Base-by-base conservation (phyloP, 2,113 vertebrate genomes). In the Burhinus bistriatus region DNA sequence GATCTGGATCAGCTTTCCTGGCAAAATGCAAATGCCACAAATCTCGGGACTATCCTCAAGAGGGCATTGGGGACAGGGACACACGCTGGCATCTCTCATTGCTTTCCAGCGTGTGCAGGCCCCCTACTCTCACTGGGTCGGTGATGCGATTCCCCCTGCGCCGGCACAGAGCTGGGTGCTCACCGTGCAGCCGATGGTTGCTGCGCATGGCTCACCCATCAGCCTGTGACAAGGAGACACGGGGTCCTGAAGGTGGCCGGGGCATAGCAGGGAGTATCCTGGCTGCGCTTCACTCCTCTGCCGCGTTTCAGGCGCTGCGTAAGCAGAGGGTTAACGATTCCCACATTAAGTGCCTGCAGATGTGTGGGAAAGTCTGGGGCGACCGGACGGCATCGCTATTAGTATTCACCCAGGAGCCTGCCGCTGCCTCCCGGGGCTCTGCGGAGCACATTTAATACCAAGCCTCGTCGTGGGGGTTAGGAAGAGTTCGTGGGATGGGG, bases 271-370 rank as follows among this genome's bases (percentile, higher is more conserved):
- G 40, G 55, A 71, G 30, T 2, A 0, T 77, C 47, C 49, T 36
- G 78, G 8, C 57, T 3, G 1, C 2, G 8, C 27, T 87, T 82
- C 1, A 0, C 38, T 83, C 70, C 54, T 14, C 22, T 1, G 1
- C 70, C 1, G 2, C 2, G 0, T 49, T 76, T 15, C 91, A 69
- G 83, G 91, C 58, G 0, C 68, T 15, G 72, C 3, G 76, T 34
- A 52, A 83, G 81, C 94, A 96, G 91, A 95, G 95, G 81, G 97
- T 98, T 98, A 98, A 97, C 10, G 5, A 85, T 91, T 94, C 96
- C 95, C 92, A 91, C 83, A 55, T 87, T 97, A 98, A 98, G 95
- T 97, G 97, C n/a, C 95, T 98, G 97, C 98, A 98, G 97, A 98
- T 98, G 98, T 98, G 97, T 97, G 96, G 96, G 95, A 97, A 97